phyloP scores from a whole-genome alignment of 2,888 invertebrate species.

The Cerastis leucographa region DNA sequence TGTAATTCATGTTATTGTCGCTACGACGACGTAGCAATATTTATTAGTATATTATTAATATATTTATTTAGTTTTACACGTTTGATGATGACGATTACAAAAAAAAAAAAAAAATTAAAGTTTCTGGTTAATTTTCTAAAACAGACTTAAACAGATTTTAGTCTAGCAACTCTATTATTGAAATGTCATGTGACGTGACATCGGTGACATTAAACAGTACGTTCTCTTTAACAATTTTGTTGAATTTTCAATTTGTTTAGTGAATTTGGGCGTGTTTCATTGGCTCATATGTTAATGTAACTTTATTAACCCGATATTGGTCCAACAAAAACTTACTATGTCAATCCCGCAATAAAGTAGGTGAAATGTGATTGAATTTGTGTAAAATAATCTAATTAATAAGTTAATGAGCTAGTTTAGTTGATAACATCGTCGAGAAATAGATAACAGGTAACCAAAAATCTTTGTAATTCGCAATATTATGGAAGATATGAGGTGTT shows the following conservation, averaged over 20 bases:
- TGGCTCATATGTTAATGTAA: not conserved
- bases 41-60: too few relatives aligned
- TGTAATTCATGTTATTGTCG: not conserved
- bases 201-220: slow-evolving; percentile 44
- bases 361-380: slow-evolving; percentile 67
- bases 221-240: slow-evolving; percentile 58
- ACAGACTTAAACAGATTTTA: slow-evolving; percentile 33
- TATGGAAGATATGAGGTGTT: slow-evolving; percentile 12
- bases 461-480: slow-evolving; percentile 15
- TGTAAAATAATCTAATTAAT: slow-evolving; percentile 70
- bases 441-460: slow-evolving; percentile 63
- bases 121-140: not conserved
- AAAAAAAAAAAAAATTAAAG: too few relatives aligned
- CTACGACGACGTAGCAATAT: not conserved
- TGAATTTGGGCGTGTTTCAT: slow-evolving; percentile 32
- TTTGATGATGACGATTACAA: too few relatives aligned
- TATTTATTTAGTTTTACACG: too few relatives aligned
- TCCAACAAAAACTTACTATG: slow-evolving; percentile 57
- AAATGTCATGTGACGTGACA: slow-evolving; percentile 78
- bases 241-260: fast-evolving
- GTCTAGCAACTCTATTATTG: slow-evolving; percentile 48
- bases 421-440: slow-evolving; percentile 59
- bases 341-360: slow-evolving; percentile 61
- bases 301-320: not conserved
- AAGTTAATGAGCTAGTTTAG: slow-evolving; percentile 74